Conservation (phyloP, 2,888 invertebrate species). For the Clitarchus hookeri region DNA sequence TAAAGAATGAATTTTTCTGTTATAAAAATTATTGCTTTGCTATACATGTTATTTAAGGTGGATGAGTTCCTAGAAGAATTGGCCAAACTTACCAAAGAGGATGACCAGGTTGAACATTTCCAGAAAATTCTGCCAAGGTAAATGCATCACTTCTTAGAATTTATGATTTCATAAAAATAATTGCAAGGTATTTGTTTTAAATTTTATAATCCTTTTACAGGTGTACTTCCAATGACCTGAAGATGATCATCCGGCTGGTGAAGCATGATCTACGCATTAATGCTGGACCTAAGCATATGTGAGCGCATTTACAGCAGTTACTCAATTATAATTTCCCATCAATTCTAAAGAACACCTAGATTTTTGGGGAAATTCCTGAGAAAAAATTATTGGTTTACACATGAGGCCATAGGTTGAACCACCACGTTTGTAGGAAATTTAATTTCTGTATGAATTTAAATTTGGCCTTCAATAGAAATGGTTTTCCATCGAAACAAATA, state of each 20-base stretch:
- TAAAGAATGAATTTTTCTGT: too few species aligned
- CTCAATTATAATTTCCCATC: too few species aligned
- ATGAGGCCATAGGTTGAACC: too few species aligned
- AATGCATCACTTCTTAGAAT: constrained; percentile 15
- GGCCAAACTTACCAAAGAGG: constrained; percentile 79
- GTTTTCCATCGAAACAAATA: too few species aligned
- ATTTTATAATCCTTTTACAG: constrained; percentile 51
- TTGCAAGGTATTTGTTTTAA: background rate
- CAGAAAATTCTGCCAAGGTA: constrained; percentile 67
- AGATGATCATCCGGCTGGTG: constrained; percentile 82
- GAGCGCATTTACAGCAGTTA: constrained; percentile 46
- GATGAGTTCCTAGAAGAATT: constrained; percentile 77
- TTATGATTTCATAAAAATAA: background rate
- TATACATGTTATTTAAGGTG: constrained; percentile 53
- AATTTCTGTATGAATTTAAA: too few species aligned
- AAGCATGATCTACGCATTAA: constrained; percentile 92
- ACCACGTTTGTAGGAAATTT: too few species aligned
- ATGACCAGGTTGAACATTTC: constrained; percentile 81
- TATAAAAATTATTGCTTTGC: too few species aligned
- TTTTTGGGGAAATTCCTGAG: too few species aligned
- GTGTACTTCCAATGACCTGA: constrained; percentile 82
- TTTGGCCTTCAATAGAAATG: too few species aligned
- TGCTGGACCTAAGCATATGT: constrained; percentile 89
- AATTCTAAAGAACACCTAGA: background rate
- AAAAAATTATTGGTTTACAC: too few species aligned